Evolutionary conservation across 1,140 invertebrate species (phyloP).

Genomic region (Hirudo medicinalis): DNA sequence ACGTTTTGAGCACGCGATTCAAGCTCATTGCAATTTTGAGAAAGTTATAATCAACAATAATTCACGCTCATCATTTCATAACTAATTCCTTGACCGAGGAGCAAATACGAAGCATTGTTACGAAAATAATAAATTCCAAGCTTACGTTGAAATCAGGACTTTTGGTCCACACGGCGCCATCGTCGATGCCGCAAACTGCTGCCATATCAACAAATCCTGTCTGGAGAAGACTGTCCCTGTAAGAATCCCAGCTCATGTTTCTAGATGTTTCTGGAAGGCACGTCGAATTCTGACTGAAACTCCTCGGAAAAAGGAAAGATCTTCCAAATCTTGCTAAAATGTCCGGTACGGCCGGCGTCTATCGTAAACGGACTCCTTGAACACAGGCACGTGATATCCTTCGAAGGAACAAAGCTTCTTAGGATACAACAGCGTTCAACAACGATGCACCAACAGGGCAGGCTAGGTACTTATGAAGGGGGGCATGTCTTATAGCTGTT

Average conservation of each 20-base stretch:
- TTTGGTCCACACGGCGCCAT: slow-evolving; percentile 18
- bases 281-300: background rate
- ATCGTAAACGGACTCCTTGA: background rate
- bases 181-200: slow-evolving; percentile 19
- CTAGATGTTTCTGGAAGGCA: background rate
- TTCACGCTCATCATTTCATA: too few relatives aligned
- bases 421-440: too few relatives aligned
- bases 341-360: background rate
- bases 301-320: background rate
- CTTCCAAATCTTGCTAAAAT: background rate
- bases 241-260: slow-evolving; percentile 21
- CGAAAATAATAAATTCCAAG: too few relatives aligned
- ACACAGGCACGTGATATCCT: background rate
- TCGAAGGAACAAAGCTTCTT: slow-evolving; percentile 1
- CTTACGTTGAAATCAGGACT: slow-evolving; percentile 20
- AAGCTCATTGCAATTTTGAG: background rate
- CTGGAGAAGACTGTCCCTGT: slow-evolving; percentile 19
- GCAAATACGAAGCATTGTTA: too few relatives aligned
- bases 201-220: slow-evolving; percentile 18
- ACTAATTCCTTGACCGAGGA: too few relatives aligned
- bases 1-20: background rate
- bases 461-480: too few relatives aligned
- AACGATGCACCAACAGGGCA: too few relatives aligned
- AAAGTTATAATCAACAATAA: too few relatives aligned
- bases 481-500: too few relatives aligned